These are phyloP conservation scores for Amphipoea oculea DNA, from an alignment of 2,888 invertebrate genomes.

Conservation along the genomic window DNA sequence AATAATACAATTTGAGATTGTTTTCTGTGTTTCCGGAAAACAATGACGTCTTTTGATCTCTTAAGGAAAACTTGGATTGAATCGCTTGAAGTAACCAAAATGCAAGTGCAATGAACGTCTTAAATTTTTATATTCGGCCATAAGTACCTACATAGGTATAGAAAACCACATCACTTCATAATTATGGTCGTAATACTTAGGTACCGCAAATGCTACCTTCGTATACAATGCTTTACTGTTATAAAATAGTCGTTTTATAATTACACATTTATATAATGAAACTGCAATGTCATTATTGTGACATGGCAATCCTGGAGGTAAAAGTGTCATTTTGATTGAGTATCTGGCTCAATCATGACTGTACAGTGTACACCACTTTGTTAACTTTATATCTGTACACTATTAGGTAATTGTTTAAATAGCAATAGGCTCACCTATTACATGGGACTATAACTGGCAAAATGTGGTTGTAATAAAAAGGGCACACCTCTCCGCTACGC, in stretches of 20 bases:
- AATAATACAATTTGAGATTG: conserved; percentile 2
- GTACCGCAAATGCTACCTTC: conserved; percentile 25
- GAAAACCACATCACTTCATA: conserved; percentile 21
- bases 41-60: conserved; percentile 1
- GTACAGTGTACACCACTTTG: not conserved
- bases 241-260: conserved; percentile 35
- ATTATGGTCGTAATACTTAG: not conserved
- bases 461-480: not conserved
- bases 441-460: not conserved
- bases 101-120: not conserved
- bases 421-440: not conserved
- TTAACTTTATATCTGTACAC: not conserved
- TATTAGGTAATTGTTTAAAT: not conserved
- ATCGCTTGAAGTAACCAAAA: not conserved
- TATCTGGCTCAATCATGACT: conserved; percentile 2
- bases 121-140: not conserved
- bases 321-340: conserved; percentile 11
- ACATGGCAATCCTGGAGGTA: not conserved
- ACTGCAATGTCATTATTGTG: conserved; percentile 3
- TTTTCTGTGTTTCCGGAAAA: conserved; percentile 10
- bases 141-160: not conserved
- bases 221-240: conserved; percentile 15
- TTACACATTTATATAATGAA: conserved; percentile 13
- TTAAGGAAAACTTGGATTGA: conserved; percentile 4
- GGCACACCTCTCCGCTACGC: not conserved